A percentile compares a stretch with the other conserved stretches of the same genome.
These are phyloP conservation scores for Mastigias papua DNA, from an alignment of 30 jellyfish, hydroid and myxozoan species.

Conservation along the genomic window DNA sequence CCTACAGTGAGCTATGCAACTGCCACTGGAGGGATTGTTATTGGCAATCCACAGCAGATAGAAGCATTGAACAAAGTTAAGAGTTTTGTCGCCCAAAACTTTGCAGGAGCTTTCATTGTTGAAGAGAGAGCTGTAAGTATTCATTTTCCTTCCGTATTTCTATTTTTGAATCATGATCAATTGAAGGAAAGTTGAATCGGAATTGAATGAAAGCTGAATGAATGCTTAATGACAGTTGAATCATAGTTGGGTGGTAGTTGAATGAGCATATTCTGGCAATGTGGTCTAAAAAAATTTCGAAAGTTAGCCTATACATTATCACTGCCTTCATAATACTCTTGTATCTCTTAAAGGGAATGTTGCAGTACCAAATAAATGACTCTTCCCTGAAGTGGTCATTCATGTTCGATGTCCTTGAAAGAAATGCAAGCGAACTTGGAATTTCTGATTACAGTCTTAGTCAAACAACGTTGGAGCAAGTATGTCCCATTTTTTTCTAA, in stretches of 20 bases:
- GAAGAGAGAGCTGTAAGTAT: slow-evolving; percentile 83
- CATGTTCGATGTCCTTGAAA: slow-evolving; percentile 89
- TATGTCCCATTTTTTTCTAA: not conserved
- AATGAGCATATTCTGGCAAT: no score
- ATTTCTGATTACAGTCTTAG: slow-evolving; percentile 95
- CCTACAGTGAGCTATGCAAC: slow-evolving; percentile 3
- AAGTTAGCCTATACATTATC: not conserved
- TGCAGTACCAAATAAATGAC: slow-evolving; percentile 83
- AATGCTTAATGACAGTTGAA: no score
- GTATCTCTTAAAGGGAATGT: slow-evolving; percentile 73
- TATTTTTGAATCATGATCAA: no score
- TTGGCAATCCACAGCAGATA: slow-evolving; percentile 16
- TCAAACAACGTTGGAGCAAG: slow-evolving; percentile 97
- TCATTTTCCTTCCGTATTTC: no score
- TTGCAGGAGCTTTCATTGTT: slow-evolving; percentile 72
- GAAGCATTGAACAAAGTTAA: slow-evolving; percentile 63
- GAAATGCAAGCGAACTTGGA: slow-evolving; percentile 70
- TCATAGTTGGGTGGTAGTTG: no score
- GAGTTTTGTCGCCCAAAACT: slow-evolving; percentile 54
- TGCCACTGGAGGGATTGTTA: not conserved
- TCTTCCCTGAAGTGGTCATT: slow-evolving; percentile 88
- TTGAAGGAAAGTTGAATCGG: no score
- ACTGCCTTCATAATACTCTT: not conserved
- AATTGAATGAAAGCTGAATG: no score
- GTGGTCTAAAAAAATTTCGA: no score